Evolutionary conservation across 2,113 vertebrate genomes (phyloP).

Genomic region (Coregonus clupeaformis): DNA sequence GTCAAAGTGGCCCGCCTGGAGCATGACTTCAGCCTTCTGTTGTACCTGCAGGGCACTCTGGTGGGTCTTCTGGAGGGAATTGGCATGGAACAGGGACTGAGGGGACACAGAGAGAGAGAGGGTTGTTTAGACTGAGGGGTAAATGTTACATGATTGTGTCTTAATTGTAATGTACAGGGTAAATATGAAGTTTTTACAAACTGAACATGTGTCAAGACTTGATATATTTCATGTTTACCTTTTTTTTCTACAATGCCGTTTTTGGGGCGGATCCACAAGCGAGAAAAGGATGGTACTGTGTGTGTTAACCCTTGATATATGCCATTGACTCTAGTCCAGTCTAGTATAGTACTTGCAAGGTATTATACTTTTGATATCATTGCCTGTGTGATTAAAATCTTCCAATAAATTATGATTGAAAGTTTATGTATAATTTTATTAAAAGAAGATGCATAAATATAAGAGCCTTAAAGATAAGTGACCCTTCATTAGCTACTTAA

Average conservation of each 20-base stretch:
- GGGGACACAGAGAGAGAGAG: not conserved
- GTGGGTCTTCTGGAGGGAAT: conserved; percentile 98
- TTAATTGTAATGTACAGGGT: too few relatives aligned
- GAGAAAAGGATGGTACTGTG: too few relatives aligned
- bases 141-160: not conserved
- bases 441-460: not conserved
- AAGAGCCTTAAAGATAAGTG: not conserved
- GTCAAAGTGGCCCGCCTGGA: conserved; percentile 93
- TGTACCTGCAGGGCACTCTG: conserved; percentile 98
- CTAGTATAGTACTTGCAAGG: not conserved
- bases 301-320: too few relatives aligned
- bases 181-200: too few relatives aligned
- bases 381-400: not conserved
- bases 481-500: not conserved
- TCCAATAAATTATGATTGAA: not conserved
- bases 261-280: too few relatives aligned
- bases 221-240: too few relatives aligned
- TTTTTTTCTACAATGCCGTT: too few relatives aligned
- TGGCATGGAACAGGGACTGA: conserved; percentile 97
- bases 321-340: too few relatives aligned
- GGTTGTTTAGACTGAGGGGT: not conserved
- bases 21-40: conserved; percentile 92
- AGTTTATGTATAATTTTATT: not conserved
- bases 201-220: too few relatives aligned
- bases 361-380: not conserved